Evolutionary conservation across 2,797 vertebrate species (phyloP), one percentile per base, ranked within the genome.

Genomic region (Salmo trutta): DNA sequence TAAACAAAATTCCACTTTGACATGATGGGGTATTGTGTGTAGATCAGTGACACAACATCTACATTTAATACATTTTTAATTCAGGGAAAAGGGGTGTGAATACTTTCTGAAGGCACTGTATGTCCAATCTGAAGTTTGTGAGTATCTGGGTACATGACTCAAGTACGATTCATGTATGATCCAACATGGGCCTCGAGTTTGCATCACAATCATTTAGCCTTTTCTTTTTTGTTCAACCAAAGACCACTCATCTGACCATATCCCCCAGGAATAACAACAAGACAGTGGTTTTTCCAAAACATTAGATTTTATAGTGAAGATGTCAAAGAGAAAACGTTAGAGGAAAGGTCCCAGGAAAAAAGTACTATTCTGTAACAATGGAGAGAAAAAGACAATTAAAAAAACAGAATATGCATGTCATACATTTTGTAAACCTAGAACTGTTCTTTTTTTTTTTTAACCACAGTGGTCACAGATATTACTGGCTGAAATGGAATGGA

Each of bases 241-340:
- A 64, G n/a, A 24, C 59, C 2, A 71, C 1, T 41, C 76, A 68
- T 21, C 33, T 51, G 15, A 71, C n/a, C n/a, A 73, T 41, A 41
- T 15, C 67, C 29, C 73, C 71, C 21, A 24, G 79, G 71, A 87
- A 88, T 85, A 92, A 94, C 91, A 90, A 88, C 84, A 92, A 91
- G 91, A 93, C 84, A 90, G 56, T 82, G 80, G 86, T 82, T 81
- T 93, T 94, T 94, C 92, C 94, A 95, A 95, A 94, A 95, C 89
- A 94, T 92, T 89, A 95, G 96, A 95, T 93, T 95, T 96, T 96
- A 94, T 94, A 94, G 91, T 75, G 85, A 94, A 92, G 91, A 95
- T 92, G 95, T 95, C 95, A 96, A 96, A 96, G 94, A 95, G 93
- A 95, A 95, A 79, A 93, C 90, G 87, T 94, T 83, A 95, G 93